Base-by-base conservation (phyloP, 2,888 invertebrate genomes). In the Drosophila falleni region DNA sequence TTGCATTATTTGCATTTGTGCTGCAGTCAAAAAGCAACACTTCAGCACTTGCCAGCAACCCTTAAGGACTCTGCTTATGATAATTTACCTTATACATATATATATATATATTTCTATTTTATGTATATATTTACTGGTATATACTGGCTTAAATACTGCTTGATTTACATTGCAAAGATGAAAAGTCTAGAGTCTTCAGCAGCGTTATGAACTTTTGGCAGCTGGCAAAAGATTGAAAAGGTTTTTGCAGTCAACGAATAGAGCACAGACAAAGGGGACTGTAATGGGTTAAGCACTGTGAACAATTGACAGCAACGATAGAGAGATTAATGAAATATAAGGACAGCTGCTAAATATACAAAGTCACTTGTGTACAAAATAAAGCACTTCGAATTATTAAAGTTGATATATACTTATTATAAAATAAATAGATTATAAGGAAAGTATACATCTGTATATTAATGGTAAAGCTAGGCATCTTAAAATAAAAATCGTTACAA, bases 41-140 rank as follows among this genome's bases (percentile, higher is more conserved):
- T 39, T 35, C 39, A 60, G 26, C 81, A 74, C 71, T 74, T 74
- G 78, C 66, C 72, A 78, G 61, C 49, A 54, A 60, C 62, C 46
- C 74, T 78, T 69, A 59, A 55, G 74, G 65, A 50, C 66, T 51
- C 60, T 76, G 77, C 75, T 87, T 87, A 83, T 83, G 71, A 78
- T 83, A 83, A 83, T 84, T 84, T 59, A 59, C 49, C 23, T 35
- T 19, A 49, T 47, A 31, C 19, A 13, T 26, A 19, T 56, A 29
- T 46, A 19, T 56, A 29, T 46, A 55, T 54, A 59, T 33, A 41
- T 56, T 42, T 37, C 56, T 35, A 56, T 23, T 13, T 16, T 23
- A 61, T 37, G n/a, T 54, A 55, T 26, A 46, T 41, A 55, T 59
- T 49, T 54, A 46, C 46, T 56, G 26, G 23, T 35, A 59, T 55